Percentiles rank a stretch among this genome's conserved stretches.
These are phyloP conservation scores for Nemurella pictetii DNA, from an alignment of 2,888 invertebrate species.

Conservation along the genomic window DNA sequence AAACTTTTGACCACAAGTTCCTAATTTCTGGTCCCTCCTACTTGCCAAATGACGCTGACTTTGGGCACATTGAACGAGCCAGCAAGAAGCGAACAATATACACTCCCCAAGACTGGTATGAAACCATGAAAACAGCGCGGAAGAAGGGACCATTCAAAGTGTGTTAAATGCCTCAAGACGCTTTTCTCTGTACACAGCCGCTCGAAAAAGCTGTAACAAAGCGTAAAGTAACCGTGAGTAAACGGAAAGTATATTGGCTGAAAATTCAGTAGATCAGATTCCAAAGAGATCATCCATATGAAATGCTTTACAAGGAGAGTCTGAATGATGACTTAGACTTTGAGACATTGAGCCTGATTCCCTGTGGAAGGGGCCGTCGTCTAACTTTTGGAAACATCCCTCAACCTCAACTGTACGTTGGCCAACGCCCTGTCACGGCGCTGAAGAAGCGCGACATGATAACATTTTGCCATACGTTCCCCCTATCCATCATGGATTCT, in stretches of 20 bases:
- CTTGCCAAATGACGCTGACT: no score
- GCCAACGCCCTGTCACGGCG: background rate
- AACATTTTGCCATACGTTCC: conserved; percentile 31
- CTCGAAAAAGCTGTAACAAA: conserved; percentile 28
- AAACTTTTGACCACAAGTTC: conserved; percentile 41
- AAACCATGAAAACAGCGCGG: conserved; percentile 22
- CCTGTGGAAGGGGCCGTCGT: background rate
- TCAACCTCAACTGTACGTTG: background rate
- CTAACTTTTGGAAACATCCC: background rate
- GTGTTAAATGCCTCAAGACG: conserved; percentile 6
- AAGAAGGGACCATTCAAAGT: conserved; percentile 13
- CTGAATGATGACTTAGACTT: conserved; percentile 24
- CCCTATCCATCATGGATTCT: conserved; percentile 32
- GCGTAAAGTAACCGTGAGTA: conserved; percentile 13
- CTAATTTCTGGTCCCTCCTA: conserved; percentile 44
- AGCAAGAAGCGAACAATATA: conserved; percentile 23
- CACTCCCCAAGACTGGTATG: conserved; percentile 30
- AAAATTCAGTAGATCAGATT: conserved; percentile 27
- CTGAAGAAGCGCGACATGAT: background rate
- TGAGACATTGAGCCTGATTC: background rate
- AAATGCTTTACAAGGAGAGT: conserved; percentile 32
- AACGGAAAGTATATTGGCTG: conserved; percentile 22
- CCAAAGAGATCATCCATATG: conserved; percentile 27
- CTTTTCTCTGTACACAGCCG: conserved; percentile 19
- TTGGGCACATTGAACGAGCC: conserved; percentile 9